Evolutionary conservation across 2,888 invertebrate genomes (phyloP), one percentile per base, ranked within the genome.

Genomic region (Catocala nupta): DNA sequence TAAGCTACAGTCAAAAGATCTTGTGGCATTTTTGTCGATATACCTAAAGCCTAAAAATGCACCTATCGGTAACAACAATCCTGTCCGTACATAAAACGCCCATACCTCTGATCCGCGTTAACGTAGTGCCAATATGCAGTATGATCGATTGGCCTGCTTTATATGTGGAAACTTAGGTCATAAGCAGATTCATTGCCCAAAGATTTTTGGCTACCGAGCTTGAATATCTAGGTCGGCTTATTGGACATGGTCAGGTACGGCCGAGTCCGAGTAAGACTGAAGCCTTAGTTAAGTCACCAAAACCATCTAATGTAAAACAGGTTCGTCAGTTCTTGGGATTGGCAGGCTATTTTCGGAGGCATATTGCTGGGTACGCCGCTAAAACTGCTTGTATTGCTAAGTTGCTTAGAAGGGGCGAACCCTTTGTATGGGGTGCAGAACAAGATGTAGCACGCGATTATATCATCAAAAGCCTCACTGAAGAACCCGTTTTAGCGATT

Each of bases 21-120:
- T 63, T 13, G 57, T 63, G 2, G 12, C 49, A 49, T 58, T 57
- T 16, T 57, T 62, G 6, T 62, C 57, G 1, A 39, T 62, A n/a
- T 62, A 62, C 10, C 33, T 44, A 1, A 62, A 62, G 12, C 34
- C 62, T 43, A 61, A 7, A 43, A 48, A 4, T 0, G 8, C 6
- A 12, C 12, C 25, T 42, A 11, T 33, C 36, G 8, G 8, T 13
- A 25, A 11, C 39, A 11, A 9, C 11, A 42, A 47, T 39, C 9
- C 5, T 8, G 13, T 13, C 6, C n/a, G 25, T 43, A 0, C 34
- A 11, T 16, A 39, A 33, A 25, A 11, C 47, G 36, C 11, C 7
- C 10, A 9, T 16, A 5, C 7, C 10, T 45, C 25, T 13, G n/a
- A 58, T 51, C 11, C 50, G 1, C 49, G 7, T 43, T 53, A 42